These are phyloP conservation scores for Radopholus similis DNA, from an alignment of 1,140 invertebrate species.

Conservation along the genomic window DNA sequence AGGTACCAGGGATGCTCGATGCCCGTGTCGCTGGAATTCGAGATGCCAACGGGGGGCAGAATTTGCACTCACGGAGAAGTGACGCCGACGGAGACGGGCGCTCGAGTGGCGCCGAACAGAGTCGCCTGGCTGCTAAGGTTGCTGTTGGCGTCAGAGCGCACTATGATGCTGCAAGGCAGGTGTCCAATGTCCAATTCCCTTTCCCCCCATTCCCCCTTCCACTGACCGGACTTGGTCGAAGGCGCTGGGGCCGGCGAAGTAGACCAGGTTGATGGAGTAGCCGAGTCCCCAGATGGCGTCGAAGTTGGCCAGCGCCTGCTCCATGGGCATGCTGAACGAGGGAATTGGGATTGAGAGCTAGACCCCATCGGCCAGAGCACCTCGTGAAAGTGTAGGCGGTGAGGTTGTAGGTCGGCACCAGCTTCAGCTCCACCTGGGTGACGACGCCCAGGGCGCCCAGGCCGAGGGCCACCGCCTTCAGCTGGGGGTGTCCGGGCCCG, in stretches of 20 bases:
- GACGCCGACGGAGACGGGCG: too few species aligned
- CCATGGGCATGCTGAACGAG: background rate
- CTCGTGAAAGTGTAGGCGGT: background rate
- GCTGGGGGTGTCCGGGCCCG: background rate
- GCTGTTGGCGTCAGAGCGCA: too few species aligned
- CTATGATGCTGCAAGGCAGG: too few species aligned
- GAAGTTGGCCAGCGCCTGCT: background rate
- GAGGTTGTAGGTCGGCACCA: slow-evolving; percentile 1
- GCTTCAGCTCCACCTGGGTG: background rate
- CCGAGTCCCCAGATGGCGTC: background rate
- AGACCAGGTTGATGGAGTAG: background rate
- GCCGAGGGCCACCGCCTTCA: background rate
- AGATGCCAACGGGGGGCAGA: too few species aligned
- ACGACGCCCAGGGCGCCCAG: too few species aligned
- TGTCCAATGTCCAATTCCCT: too few species aligned
- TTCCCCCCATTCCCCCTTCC: too few species aligned
- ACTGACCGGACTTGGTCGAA: background rate
- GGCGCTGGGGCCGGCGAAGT: background rate
- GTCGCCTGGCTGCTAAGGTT: too few species aligned
- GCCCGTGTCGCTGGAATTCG: background rate
- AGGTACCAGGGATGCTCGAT: background rate
- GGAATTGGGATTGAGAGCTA: background rate
- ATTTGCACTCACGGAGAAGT: too few species aligned
- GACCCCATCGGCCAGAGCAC: background rate
- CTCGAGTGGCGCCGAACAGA: too few species aligned